A percentile compares a stretch with the other conserved stretches of the same genome.
These are phyloP conservation scores for Sparus aurata DNA, from an alignment of 2,797 vertebrate species.

Conservation along the genomic window DNA sequence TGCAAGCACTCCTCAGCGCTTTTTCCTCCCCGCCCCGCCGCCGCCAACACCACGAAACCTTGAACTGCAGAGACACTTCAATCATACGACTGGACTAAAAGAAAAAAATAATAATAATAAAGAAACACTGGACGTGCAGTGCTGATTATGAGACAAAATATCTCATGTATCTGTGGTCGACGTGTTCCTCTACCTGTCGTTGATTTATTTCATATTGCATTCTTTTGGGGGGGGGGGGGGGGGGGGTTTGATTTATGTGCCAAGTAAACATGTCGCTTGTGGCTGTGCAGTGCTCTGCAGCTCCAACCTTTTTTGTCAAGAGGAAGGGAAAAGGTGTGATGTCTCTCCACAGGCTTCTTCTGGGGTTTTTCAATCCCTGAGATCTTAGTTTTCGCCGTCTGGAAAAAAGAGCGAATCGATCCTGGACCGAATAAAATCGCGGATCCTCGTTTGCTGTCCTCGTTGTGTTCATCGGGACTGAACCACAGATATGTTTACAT, in stretches of 20 bases:
- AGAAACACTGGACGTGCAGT: conserved; percentile 40
- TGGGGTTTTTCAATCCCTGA: conserved; percentile 27
- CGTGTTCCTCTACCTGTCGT: conserved; percentile 71
- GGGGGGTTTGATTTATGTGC: conserved; percentile 66
- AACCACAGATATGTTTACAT: conserved; percentile 70
- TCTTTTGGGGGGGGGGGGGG: not conserved
- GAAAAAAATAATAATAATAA: not conserved
- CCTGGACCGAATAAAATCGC: conserved; percentile 31
- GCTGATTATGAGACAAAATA: conserved; percentile 50
- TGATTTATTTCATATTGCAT: conserved; percentile 52
- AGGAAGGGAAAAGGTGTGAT: conserved; percentile 20
- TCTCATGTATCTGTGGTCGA: conserved; percentile 72
- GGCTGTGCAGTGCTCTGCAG: conserved; percentile 50
- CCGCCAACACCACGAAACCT: conserved; percentile 57
- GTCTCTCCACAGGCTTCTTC: conserved; percentile 4
- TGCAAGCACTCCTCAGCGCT: conserved; percentile 76
- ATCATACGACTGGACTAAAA: conserved; percentile 53
- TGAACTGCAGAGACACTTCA: conserved; percentile 62
- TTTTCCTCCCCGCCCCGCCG: conserved; percentile 37
- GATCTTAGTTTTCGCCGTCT: conserved; percentile 26
- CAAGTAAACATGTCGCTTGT: conserved; percentile 69
- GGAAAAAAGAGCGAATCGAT: conserved; percentile 31
- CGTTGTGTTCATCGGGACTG: conserved; percentile 45
- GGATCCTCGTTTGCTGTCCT: conserved; percentile 43
- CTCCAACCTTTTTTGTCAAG: conserved; percentile 29